Base-by-base conservation (phyloP, 2,888 invertebrate species). In the Troides oblongomaculatus region DNA sequence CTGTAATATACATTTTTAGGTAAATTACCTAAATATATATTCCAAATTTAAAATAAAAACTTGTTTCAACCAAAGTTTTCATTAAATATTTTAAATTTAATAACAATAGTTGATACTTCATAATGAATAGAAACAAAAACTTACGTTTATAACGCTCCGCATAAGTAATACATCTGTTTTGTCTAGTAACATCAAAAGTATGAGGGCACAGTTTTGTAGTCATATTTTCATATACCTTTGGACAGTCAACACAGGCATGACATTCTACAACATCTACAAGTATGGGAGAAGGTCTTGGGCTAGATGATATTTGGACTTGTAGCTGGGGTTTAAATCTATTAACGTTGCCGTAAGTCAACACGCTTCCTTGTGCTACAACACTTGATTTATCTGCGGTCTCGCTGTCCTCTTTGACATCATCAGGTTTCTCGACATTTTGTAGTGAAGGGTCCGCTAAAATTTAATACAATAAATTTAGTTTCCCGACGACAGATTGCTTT, bases 211-310 rank as follows among this genome's bases (percentile, higher is more conserved):
- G 60, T 72, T 84, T 87, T 0, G 72, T 64, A 0, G 83, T 77
- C 0, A 85, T 82, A 57, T 84, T 83, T 0, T 69, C 57, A 0
- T 71, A 56, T 1, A 81, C 75, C 0, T 71, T 66, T 0, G 81
- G 81, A 56, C 90, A 91, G 72, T 86, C 84, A 0, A 79, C 79
- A 72, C 91, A 91, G 5, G 79, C 72, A 73, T 81, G 84, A 71
- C 90, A 90, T 57, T 81, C 79, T 0, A 76, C 74, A n/a, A 71
- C 50, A 39, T 72, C 62, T 21, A 68, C 25, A 2, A 66, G 30
- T 3, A 70, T 4, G 14, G 72, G 69, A 0, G n/a, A 8, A 7
- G 72, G 72, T 25, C 62, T 56, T 25, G 64, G 61, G 23, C n/a
- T 66, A 18, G n/a, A 30, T 58, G 71, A 64, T 23, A 66, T 58